Evolutionary conservation across 2,113 vertebrate species (phyloP).

Genomic region (Heteronetta atricapilla): DNA sequence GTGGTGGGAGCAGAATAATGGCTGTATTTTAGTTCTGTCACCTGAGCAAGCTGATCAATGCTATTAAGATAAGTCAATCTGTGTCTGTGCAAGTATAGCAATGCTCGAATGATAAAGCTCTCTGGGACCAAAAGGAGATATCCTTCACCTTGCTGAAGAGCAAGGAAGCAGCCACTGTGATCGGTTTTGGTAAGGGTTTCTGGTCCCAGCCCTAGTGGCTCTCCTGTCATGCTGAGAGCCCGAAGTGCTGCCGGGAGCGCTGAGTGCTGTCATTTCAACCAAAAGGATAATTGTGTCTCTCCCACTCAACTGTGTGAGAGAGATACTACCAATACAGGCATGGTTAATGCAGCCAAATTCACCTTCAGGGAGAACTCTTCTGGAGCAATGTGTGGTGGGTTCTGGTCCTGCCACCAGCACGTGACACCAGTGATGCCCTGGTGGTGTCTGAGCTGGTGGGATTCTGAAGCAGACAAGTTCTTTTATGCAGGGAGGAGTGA

Average conservation of each 20-base stretch:
- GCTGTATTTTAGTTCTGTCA: background rate
- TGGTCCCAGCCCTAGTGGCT: background rate
- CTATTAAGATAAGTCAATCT: background rate
- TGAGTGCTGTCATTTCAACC: background rate
- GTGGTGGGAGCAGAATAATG: background rate
- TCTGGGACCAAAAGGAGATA: slow-evolving; percentile 15
- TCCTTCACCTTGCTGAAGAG: slow-evolving; percentile 18
- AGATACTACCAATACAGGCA: background rate
- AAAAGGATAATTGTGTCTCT: slow-evolving; percentile 59
- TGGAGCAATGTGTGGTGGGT: background rate
- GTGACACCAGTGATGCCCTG: background rate
- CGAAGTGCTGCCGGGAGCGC: background rate
- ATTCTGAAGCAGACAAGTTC: background rate
- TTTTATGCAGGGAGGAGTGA: slow-evolving; percentile 16
- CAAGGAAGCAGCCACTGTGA: background rate
- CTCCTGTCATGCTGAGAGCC: background rate
- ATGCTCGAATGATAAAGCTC: slow-evolving; percentile 1
- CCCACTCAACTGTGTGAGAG: background rate
- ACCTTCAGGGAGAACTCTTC: background rate
- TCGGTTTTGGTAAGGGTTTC: background rate
- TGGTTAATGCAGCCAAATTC: background rate
- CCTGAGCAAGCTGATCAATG: background rate
- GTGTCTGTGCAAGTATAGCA: background rate
- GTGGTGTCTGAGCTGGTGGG: background rate
- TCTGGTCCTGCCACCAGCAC: slow-evolving; percentile 2